phyloP scores from a whole-genome alignment of 2,888 invertebrate genomes.

The Macaria liturata region DNA sequence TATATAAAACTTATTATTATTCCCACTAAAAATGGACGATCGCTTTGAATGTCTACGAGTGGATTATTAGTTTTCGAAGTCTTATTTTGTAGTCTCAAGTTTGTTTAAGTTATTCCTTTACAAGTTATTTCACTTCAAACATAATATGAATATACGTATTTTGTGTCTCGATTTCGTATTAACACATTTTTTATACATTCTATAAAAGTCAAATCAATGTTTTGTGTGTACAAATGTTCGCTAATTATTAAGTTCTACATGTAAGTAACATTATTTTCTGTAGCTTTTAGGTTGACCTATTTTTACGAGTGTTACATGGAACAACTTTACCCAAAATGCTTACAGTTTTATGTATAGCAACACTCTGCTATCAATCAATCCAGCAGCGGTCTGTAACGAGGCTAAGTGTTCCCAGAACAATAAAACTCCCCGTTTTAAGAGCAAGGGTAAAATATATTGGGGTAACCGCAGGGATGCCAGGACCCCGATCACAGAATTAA shows the following conservation, averaged over 20 bases:
- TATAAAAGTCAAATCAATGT: no score
- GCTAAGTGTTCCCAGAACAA: constrained; percentile 48
- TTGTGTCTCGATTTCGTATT: no score
- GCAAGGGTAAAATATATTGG: constrained; percentile 34
- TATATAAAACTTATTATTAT: constrained; percentile 48
- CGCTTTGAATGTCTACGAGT: constrained; percentile 11
- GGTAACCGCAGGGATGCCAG: constrained; percentile 44
- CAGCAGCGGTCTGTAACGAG: constrained; percentile 43
- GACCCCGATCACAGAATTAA: constrained; percentile 30
- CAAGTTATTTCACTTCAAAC: no score
- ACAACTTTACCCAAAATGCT: no score
- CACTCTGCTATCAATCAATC: constrained; percentile 59
- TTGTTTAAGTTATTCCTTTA: no score
- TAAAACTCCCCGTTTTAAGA: constrained; percentile 43
- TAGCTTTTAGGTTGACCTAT: no score
- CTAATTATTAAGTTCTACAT: no score
- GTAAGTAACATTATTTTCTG: no score
- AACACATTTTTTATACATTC: no score
- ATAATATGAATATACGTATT: no score
- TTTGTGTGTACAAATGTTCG: no score
- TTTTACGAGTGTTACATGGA: no score
- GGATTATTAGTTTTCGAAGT: constrained; percentile 18
- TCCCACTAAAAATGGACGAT: constrained; percentile 27
- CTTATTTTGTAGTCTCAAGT: constrained; percentile 8
- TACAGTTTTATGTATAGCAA: neutral